Percentiles rank a stretch among this genome's conserved stretches.
These are phyloP conservation scores for Thamnaconus septentrionalis DNA, from an alignment of 2,113 vertebrate species.

Conservation along the genomic window DNA sequence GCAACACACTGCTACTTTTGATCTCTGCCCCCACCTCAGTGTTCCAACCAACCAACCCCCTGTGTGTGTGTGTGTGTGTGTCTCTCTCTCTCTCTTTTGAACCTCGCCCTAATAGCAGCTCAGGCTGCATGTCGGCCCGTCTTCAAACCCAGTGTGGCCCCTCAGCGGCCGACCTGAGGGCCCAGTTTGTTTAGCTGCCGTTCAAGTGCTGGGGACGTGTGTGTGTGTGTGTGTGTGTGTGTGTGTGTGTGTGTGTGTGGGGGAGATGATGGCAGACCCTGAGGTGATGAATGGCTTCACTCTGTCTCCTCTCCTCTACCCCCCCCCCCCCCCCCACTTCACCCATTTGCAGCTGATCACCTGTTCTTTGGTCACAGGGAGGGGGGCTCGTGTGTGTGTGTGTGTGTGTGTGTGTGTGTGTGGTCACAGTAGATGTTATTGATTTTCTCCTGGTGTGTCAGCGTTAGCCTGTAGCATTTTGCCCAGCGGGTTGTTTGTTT, in stretches of 20 bases:
- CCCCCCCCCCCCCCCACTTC: constrained; percentile 9
- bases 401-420: constrained; percentile 32
- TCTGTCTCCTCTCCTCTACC: background rate
- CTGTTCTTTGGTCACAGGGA: constrained; percentile 62
- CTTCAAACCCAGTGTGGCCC: constrained; percentile 29
- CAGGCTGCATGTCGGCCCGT: constrained; percentile 1
- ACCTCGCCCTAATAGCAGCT: constrained; percentile 34
- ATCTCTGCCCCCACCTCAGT: too few species aligned
- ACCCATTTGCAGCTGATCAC: constrained; percentile 63
- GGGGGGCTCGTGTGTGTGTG: constrained; percentile 24
- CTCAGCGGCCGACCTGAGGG: constrained; percentile 39
- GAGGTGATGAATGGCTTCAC: constrained; percentile 48
- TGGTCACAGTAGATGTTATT: background rate
- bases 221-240: constrained; percentile 27
- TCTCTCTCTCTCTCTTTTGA: constrained; percentile 35
- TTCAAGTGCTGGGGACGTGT: constrained; percentile 54
- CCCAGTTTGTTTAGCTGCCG: constrained; percentile 59
- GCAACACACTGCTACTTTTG: too few species aligned
- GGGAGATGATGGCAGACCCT: constrained; percentile 2
- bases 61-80: background rate
- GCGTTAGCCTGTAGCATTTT: background rate
- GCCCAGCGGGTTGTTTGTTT: background rate
- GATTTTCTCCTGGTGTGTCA: constrained; percentile 32
- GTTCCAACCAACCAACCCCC: too few species aligned
- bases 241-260: background rate